A percentile compares a stretch with the other conserved stretches of the same genome.
Conservation (phyloP, 2,888 invertebrate species). For the Rugalucina vietnamica region DNA sequence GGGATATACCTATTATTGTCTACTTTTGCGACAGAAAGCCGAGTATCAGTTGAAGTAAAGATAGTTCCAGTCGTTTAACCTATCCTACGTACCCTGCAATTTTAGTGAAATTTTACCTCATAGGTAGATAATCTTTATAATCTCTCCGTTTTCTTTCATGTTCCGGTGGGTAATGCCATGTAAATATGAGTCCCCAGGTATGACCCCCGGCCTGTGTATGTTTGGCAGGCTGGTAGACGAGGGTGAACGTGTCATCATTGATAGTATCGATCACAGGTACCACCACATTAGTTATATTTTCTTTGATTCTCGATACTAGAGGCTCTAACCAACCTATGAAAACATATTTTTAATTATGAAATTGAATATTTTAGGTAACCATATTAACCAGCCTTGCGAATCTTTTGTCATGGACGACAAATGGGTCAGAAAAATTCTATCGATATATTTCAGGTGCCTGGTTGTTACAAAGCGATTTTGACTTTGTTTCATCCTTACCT, state of each 20-base stretch:
- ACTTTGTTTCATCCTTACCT: constrained; percentile 72
- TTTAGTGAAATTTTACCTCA: constrained; percentile 39
- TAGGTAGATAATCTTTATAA: constrained; percentile 21
- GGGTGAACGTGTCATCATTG: constrained; percentile 32
- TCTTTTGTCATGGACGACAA: too few species aligned
- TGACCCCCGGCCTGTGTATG: constrained; percentile 38
- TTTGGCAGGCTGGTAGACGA: constrained; percentile 8
- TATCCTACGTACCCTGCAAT: too few species aligned
- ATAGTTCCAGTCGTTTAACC: too few species aligned
- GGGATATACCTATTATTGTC: too few species aligned
- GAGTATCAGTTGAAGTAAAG: too few species aligned
- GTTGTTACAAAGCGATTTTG: too few species aligned
- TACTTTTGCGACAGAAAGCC: too few species aligned
- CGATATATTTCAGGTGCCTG: too few species aligned
- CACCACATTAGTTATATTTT: constrained; percentile 41
- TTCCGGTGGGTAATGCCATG: constrained; percentile 40
- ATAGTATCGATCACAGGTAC: constrained; percentile 49
- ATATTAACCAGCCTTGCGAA: too few species aligned
- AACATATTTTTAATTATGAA: too few species aligned
- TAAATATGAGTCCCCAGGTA: constrained; percentile 41
- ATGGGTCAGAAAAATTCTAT: too few species aligned
- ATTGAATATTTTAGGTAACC: too few species aligned
- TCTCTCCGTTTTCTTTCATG: constrained; percentile 9
- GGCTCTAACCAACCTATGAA: constrained; percentile 57
- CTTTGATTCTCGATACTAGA: constrained; percentile 34